Base-by-base conservation (phyloP, 1,140 invertebrate genomes). In the Sycobia sp. region DNA sequence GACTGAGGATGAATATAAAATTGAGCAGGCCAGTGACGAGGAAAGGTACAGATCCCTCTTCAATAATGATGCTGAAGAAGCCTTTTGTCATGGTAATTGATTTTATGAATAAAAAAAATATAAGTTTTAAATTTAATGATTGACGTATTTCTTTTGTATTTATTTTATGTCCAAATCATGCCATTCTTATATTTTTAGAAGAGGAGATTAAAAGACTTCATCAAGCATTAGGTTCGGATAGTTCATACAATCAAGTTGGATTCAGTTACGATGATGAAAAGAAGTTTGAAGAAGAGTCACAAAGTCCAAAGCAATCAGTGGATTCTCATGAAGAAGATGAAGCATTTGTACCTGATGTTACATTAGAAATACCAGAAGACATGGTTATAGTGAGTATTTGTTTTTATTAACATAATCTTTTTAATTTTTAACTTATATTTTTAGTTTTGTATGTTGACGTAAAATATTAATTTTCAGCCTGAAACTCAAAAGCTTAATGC, bases 141-240 rank as follows among this genome's bases (percentile, higher is more conserved):
- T 36, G 10, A 20, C 3, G 0, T 7, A 41, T 65, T 55, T 34
- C 11, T 46, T 20, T 34, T 16, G 14, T 44, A 50, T 27, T 57
- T 13, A 10, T 54, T 49, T 38, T 51, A 16, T 39, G 51, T 20
- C 20, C 13, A 20, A 16, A 25, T 23, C 23, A 22, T 22, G 27
- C 43, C 14, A 3, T 32, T 25, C 57, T 44, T 64, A 47, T 49
- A 25, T 29, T 71, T 68, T 7, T 77, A 96, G 94, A 97, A 80
- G 95, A 96, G 77, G 94, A 96, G 80, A 84, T 93, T 73, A 96
- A 96, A 79, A 83, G 94, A 34, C 84, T 94, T 41, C 90, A 93
- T 69, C 88, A 91, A 77, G 88, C 87, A 4, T 76, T 91, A 49
- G 86, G 86, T 62, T 82, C 82, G 25, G 87, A 89, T 69, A 84